Conservation (phyloP, 1,140 invertebrate genomes). For the Gyrodactylus bullatarudis region DNA sequence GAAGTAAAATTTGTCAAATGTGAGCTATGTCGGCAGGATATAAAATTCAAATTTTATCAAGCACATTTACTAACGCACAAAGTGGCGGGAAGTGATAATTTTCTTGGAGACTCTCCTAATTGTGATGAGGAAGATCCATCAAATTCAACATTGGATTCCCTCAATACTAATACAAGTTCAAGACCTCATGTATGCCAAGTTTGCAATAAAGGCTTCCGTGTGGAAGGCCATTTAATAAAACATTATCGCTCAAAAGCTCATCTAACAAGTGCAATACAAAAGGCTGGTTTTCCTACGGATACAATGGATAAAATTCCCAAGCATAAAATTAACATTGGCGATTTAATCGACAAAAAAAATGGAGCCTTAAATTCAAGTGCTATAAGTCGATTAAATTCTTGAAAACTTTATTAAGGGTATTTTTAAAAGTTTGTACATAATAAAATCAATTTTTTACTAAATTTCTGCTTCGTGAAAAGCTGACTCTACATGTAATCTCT, state of each 20-base stretch:
- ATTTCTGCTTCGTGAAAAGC: no score
- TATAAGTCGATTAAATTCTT: no score
- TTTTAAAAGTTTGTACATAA: no score
- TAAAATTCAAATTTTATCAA: background rate
- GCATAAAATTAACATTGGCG: background rate
- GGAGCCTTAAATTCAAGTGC: background rate
- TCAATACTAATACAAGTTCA: slow-evolving; percentile 36
- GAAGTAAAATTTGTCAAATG: background rate
- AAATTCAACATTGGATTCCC: background rate
- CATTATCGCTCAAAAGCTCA: slow-evolving; percentile 52
- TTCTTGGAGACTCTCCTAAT: background rate
- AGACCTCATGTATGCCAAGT: slow-evolving; percentile 67
- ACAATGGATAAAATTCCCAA: background rate
- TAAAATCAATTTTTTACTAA: no score
- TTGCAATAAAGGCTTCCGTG: slow-evolving; percentile 72
- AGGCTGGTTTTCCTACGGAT: background rate
- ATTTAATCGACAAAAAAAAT: background rate
- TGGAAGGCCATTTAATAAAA: slow-evolving; percentile 72
- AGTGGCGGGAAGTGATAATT: background rate
- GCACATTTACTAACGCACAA: background rate
- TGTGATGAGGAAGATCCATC: background rate
- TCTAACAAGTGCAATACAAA: background rate
- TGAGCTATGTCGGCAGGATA: background rate
- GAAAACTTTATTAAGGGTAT: no score
- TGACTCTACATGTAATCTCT: no score